These are phyloP conservation scores for Agrypnus murinus DNA, from an alignment of 2,888 invertebrate species.

Conservation along the genomic window DNA sequence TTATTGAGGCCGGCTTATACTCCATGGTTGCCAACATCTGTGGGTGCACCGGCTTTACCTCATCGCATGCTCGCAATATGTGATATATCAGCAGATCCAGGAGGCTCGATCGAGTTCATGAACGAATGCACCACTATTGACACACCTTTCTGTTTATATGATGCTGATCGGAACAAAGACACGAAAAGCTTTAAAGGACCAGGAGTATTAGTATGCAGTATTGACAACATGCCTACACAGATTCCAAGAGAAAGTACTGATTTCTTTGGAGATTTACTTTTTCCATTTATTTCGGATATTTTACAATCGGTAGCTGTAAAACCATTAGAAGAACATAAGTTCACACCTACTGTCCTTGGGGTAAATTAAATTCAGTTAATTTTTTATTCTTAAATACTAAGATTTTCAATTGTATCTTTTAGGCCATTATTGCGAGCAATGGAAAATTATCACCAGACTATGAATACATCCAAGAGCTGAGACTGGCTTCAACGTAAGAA, in stretches of 20 bases:
- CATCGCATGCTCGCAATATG: constrained; percentile 96
- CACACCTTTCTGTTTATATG: constrained; percentile 99
- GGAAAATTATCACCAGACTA: constrained; percentile 93
- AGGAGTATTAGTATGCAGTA: constrained; percentile 99
- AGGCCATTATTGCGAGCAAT: constrained; percentile 98
- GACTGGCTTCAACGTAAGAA: constrained; percentile 72
- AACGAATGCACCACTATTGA: constrained; percentile 99
- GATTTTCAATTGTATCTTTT: constrained; percentile 62
- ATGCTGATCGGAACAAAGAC: constrained; percentile 98
- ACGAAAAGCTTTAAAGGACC: constrained; percentile 97
- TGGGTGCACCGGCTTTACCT: constrained; percentile 90
- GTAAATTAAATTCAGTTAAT: constrained; percentile 69
- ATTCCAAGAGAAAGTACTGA: constrained; percentile 97
- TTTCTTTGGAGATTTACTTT: constrained; percentile 95
- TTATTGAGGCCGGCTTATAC: constrained; percentile 90
- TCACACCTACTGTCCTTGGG: constrained; percentile 81
- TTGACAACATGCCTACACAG: constrained; percentile 99
- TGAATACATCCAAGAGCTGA: constrained; percentile 94
- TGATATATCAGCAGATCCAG: constrained; percentile 99
- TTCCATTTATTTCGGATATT: constrained; percentile 93
- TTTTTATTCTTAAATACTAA: constrained; percentile 2
- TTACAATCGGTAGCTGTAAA: constrained; percentile 87
- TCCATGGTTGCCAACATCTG: constrained; percentile 94
- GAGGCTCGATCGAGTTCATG: constrained; percentile 94
- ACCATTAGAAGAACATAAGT: constrained; percentile 85